Percentiles rank a stretch among this genome's conserved stretches.
phyloP scores from a whole-genome alignment of 2,888 invertebrate species.

The Drepana falcataria region DNA sequence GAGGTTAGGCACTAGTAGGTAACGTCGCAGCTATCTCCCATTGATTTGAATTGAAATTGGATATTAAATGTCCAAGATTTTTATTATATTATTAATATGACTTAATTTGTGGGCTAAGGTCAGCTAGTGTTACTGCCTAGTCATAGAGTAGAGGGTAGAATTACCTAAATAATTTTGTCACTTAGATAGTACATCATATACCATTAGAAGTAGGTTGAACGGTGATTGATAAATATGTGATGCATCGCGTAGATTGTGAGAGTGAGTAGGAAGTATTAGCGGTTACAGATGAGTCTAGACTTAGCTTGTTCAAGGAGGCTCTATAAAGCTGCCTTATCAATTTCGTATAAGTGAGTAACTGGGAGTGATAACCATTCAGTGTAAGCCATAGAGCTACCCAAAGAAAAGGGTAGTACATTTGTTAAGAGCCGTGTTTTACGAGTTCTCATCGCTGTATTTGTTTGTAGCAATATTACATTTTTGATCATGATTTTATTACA shows the following conservation, averaged over 20 bases:
- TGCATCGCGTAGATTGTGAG: slow-evolving; percentile 45
- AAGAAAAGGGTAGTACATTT: no score
- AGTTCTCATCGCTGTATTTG: no score
- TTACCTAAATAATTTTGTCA: slow-evolving; percentile 27
- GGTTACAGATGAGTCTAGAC: slow-evolving; percentile 22
- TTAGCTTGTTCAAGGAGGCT: slow-evolving; percentile 25
- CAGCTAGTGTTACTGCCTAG: slow-evolving; percentile 14
- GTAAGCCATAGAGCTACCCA: no score
- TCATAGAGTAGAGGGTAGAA: slow-evolving; percentile 24
- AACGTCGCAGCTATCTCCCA: slow-evolving; percentile 7
- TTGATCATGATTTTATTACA: no score
- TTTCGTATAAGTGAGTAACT: slow-evolving; percentile 35
- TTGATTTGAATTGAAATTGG: slow-evolving; percentile 2
- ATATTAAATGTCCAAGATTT: not conserved
- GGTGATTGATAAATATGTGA: slow-evolving; percentile 59
- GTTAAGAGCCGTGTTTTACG: no score
- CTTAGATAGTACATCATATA: slow-evolving; percentile 30
- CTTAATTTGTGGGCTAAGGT: not conserved
- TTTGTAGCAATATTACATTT: no score
- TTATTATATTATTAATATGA: not conserved
- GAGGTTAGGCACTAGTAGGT: slow-evolving; percentile 2
- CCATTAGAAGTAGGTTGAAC: slow-evolving; percentile 50
- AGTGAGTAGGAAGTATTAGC: slow-evolving; percentile 40
- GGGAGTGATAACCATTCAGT: no score
- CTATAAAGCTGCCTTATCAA: slow-evolving; percentile 39